Evolutionary conservation across 2,797 vertebrate genomes (phyloP), one percentile per base, ranked within the genome.

Genomic region (Chelmon rostratus): DNA sequence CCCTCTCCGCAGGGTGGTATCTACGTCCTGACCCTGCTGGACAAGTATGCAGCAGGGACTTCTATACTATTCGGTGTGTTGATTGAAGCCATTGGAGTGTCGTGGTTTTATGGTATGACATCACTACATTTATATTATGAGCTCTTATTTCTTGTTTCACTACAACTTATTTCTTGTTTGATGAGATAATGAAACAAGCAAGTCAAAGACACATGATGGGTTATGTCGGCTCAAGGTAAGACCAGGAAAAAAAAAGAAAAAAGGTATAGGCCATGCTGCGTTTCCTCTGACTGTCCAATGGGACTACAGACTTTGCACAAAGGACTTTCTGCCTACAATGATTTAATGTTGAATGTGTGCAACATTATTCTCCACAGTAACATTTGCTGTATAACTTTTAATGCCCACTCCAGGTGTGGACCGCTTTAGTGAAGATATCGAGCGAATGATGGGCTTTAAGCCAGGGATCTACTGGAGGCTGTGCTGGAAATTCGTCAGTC

Each of bases 401-500:
- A 35, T 61, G 25, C 49, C 74, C 57, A 47, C 73, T 79, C 10
- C 92, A 99, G 98, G 98, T 80, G 98, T 99, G 90, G 98, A 99
- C 93, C 97, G 98, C 85, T 99, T 99, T 95, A 99, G 98, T 68
- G 96, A 97, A 62, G 98, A 99, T 76, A 99, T 99, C 59, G 96
- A 99, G 78, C 95, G 95, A 76, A 99, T 99, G 98, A 98, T 98
- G 97, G 98, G 98, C 59, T 99, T 99, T 85, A 99, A 96, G 92
- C 98, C 98, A 35, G 98, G 98, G 50, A 97, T 99, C 23, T 99
- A 99, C 91, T 99, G 98, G 98, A 97, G 98, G 89, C 72, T 99
- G 56, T 99, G 98, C 91, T 99, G 98, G 98, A 99, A 99, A 92
- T 99, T 98, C 87, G 96, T 99, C 91, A 99, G 98, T 83, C 98